Percentiles rank a stretch among this genome's conserved stretches.
phyloP scores from a whole-genome alignment of 2,113 vertebrate species.

The Bettongia penicillata region DNA sequence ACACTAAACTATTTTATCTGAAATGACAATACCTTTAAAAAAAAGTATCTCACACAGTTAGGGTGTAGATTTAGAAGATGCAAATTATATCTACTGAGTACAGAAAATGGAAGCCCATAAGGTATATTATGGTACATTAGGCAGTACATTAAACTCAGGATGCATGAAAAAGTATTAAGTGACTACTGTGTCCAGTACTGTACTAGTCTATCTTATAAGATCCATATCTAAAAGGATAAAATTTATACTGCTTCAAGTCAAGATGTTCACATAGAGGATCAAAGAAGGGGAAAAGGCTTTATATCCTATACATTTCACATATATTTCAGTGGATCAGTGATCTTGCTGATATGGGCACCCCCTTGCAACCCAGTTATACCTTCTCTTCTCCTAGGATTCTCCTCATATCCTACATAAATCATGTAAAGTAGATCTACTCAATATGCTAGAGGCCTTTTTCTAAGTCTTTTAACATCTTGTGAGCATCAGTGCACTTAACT shows the following conservation, averaged over 20 bases:
- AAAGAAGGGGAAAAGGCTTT: background rate
- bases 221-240: background rate
- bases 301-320: background rate
- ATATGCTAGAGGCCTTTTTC: background rate
- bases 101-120: background rate
- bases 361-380: background rate
- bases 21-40: background rate
- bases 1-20: background rate
- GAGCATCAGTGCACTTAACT: too few species aligned
- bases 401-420: background rate
- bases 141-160: background rate
- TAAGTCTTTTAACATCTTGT: background rate
- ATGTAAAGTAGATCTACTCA: background rate
- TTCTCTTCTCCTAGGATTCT: background rate
- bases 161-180: background rate
- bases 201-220: background rate
- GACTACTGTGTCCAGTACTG: background rate
- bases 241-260: background rate
- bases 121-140: background rate
- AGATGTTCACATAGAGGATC: background rate
- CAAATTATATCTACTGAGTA: background rate
- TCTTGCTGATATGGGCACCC: background rate
- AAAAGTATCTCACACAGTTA: background rate
- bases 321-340: background rate
- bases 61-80: background rate